A percentile compares a stretch with the other conserved stretches of the same genome.
These are phyloP conservation scores for Drosophila prolongata DNA, from an alignment of 2,888 invertebrate species.

Conservation along the genomic window DNA sequence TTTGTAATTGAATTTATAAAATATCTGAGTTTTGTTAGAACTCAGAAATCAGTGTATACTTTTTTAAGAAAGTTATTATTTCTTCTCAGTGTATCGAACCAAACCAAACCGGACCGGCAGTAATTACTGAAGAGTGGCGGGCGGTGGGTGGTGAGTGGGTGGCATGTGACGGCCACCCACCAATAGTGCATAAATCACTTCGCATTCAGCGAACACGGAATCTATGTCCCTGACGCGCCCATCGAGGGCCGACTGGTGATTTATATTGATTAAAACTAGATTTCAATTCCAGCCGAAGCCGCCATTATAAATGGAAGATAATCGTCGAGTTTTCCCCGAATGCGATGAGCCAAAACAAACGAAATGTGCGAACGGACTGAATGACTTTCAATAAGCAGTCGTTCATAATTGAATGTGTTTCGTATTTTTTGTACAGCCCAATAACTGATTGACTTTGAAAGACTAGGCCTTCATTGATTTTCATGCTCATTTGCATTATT, in stretches of 20 bases:
- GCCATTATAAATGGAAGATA: constrained; percentile 42
- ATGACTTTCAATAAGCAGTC: constrained; percentile 14
- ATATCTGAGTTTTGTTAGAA: background rate
- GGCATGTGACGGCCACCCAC: constrained; percentile 19
- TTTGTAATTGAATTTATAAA: too few species aligned
- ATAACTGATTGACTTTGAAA: constrained; percentile 1
- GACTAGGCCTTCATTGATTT: background rate
- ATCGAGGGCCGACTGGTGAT: constrained; percentile 39
- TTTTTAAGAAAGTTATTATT: background rate
- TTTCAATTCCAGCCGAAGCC: constrained; percentile 39
- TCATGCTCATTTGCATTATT: background rate
- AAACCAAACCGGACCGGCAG: constrained; percentile 32
- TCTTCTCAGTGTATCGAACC: constrained; percentile 4
- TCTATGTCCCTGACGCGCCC: constrained; percentile 52
- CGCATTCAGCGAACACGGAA: constrained; percentile 51
- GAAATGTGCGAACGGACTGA: constrained; percentile 10
- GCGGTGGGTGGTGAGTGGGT: background rate
- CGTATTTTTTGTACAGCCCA: background rate
- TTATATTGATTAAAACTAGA: constrained; percentile 53
- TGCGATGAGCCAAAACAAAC: constrained; percentile 11
- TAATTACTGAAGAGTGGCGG: constrained; percentile 45
- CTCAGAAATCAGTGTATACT: too few species aligned
- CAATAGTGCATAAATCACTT: constrained; percentile 51
- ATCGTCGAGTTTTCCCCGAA: constrained; percentile 23
- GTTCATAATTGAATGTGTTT: constrained; percentile 14